A percentile compares a stretch with the other conserved stretches of the same genome.
phyloP scores from a whole-genome alignment of 1,140 invertebrate species.

The Cheumatopsyche charites region DNA sequence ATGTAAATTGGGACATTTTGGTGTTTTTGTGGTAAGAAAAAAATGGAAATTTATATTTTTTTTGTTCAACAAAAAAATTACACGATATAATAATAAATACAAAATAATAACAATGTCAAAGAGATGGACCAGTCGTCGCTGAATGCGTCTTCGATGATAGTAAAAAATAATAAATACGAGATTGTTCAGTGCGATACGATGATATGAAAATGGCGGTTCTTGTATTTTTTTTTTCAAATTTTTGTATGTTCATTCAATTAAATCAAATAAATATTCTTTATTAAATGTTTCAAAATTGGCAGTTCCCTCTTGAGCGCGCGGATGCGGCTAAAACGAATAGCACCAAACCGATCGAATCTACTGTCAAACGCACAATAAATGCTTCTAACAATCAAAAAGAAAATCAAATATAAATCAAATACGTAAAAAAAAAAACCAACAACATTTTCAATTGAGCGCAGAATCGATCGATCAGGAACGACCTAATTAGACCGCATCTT shows the following conservation, averaged over 20 bases:
- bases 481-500: too few relatives aligned
- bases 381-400: too few relatives aligned
- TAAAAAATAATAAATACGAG: slow-evolving; percentile 2
- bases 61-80: slow-evolving; percentile 37
- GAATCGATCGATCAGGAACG: too few relatives aligned
- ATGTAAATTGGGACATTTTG: slow-evolving; percentile 46
- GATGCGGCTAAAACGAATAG: not conserved
- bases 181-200: not conserved
- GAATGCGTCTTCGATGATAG: slow-evolving; percentile 6
- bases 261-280: too few relatives aligned
- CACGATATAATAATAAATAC: slow-evolving; percentile 23
- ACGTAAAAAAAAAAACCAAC: too few relatives aligned
- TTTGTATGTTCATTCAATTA: too few relatives aligned
- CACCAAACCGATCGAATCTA: too few relatives aligned
- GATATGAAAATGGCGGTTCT: slow-evolving; percentile 22
- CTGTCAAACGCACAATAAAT: too few relatives aligned
- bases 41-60: slow-evolving; percentile 42
- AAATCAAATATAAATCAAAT: too few relatives aligned
- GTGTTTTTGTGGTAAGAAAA: slow-evolving; percentile 28
- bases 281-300: not conserved
- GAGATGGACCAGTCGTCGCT: slow-evolving; percentile 8
- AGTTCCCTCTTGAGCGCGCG: slow-evolving; percentile 18
- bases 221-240: not conserved
- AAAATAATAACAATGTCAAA: slow-evolving; percentile 13
- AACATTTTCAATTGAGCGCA: too few relatives aligned